Conservation (phyloP, 2,113 vertebrate genomes). For the Perca flavescens region DNA sequence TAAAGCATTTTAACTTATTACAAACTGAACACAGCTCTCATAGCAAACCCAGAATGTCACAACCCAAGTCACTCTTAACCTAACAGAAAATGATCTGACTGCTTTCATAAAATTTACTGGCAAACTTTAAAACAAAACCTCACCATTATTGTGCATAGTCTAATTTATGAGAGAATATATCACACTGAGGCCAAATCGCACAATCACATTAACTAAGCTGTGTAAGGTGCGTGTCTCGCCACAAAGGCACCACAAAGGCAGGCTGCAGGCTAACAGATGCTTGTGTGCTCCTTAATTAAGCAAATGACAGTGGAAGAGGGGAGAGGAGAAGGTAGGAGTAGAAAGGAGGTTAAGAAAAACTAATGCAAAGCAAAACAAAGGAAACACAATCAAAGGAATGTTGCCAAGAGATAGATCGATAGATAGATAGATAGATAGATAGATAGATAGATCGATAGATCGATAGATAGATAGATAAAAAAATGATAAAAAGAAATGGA, state of each 20-base stretch:
- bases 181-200: slow-evolving; percentile 24
- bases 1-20: slow-evolving; percentile 1
- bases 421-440: neutral
- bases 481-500: neutral
- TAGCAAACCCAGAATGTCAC: neutral
- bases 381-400: neutral
- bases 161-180: slow-evolving; percentile 30
- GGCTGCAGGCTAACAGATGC: slow-evolving; percentile 78
- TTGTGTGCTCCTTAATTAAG: slow-evolving; percentile 76
- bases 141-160: neutral
- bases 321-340: neutral
- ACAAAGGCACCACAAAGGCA: slow-evolving; percentile 57
- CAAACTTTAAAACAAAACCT: neutral
- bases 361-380: neutral
- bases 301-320: slow-evolving; percentile 42
- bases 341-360: slow-evolving; percentile 10
- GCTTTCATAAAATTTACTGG: neutral
- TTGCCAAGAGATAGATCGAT: neutral
- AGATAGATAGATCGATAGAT: too few relatives aligned
- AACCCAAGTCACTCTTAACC: neutral
- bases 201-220: slow-evolving; percentile 60
- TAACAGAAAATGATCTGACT: neutral
- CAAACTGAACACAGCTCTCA: neutral
- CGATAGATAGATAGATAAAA: neutral
- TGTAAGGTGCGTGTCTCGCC: slow-evolving; percentile 45